Base-by-base conservation (phyloP, 2,888 invertebrate genomes). In the Bedellia somnulentella region DNA sequence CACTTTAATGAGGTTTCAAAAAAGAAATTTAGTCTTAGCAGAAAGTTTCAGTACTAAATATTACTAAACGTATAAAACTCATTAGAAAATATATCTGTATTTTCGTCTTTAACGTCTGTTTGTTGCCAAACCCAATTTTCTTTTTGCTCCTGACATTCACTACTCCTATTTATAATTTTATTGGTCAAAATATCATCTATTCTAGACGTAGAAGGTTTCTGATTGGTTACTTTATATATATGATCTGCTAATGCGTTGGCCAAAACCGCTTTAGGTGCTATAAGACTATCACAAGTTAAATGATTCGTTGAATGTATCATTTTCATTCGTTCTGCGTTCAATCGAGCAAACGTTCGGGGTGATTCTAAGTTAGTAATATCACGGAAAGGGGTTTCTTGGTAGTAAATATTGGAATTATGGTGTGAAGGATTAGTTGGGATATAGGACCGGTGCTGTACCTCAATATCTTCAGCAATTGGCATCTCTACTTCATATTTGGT, bases 381-480 rank as follows among this genome's bases (percentile, higher is more conserved):
- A 37, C 57, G 57, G 36, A 71, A 62, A 18, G 18, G 18, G n/a
- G n/a, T n/a, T n/a, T n/a, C n/a, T n/a, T n/a, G n/a, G n/a, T n/a
- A n/a, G n/a, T n/a, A n/a, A n/a, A n/a, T n/a, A n/a, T n/a, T n/a
- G n/a, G 27, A 44, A 34, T 24, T 18, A n/a, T n/a, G n/a, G 23
- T 14, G 42, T 47, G 43, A 34, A 32, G 73, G 60, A 62, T 71
- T 66, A 70, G 64, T 68, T 58, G 52, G 70, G 59, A 55, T 27
- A 37, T 41, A 52, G 61, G 73, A 68, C 68, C 68, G 42, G 77
- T 76, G 76, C 70, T 75, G 73, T 77, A 77, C 77, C 77, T 77
- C 73, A 11, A 61, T 64, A 53, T 57, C 59, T 38, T 73, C 68
- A 34, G 52, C 51, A 57, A 62, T 62, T 45, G 57, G 57, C 1